Conservation (phyloP, 2,113 vertebrate species). For the Oryzias woworae region DNA sequence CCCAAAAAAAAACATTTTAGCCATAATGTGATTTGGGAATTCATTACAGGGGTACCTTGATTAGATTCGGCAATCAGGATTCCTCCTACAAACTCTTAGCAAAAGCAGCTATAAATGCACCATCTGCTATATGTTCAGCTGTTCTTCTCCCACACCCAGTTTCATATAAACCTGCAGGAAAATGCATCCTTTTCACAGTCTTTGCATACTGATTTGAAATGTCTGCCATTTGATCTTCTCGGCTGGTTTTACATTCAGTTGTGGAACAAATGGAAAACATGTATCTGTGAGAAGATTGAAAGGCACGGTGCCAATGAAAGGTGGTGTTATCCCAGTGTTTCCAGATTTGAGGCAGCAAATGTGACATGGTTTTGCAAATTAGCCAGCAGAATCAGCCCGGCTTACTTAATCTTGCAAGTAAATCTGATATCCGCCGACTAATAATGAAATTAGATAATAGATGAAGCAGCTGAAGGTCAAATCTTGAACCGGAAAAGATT, state of each 20-base stretch:
- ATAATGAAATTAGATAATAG: slow-evolving; percentile 19
- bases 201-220: slow-evolving; percentile 21
- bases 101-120: slow-evolving; percentile 52
- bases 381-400: neutral
- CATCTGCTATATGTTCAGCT: slow-evolving; percentile 64
- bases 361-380: slow-evolving; percentile 8
- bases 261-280: slow-evolving; percentile 4
- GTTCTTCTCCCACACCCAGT: slow-evolving; percentile 35
- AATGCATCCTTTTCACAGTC: slow-evolving; percentile 14
- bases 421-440: slow-evolving; percentile 5
- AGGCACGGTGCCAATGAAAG: slow-evolving; percentile 20
- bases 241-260: slow-evolving; percentile 10
- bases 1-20: neutral
- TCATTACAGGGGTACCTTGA: slow-evolving; percentile 19
- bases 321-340: slow-evolving; percentile 13
- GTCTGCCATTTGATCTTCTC: slow-evolving; percentile 8
- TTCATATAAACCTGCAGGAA: slow-evolving; percentile 32
- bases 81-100: slow-evolving; percentile 32
- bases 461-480: slow-evolving; percentile 16
- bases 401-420: slow-evolving; percentile 17
- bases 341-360: slow-evolving; percentile 25
- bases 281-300: slow-evolving; percentile 1
- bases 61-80: slow-evolving; percentile 45
- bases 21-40: slow-evolving; percentile 7
- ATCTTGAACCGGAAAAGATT: slow-evolving; percentile 7